Conservation (phyloP, 2,113 vertebrate genomes). For the Parus major region DNA sequence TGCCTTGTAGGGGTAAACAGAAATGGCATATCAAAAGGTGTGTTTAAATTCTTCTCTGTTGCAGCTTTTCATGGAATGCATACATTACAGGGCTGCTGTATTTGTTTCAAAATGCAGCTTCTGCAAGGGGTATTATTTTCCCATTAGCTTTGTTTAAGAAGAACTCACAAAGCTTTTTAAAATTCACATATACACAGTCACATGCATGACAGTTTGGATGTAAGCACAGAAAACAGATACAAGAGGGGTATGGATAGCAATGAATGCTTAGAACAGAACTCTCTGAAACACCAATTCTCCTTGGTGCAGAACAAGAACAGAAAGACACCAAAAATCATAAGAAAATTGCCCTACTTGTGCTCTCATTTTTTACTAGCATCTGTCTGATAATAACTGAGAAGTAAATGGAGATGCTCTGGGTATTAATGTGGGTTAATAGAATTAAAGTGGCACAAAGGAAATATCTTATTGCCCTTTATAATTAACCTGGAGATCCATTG, state of each 20-base stretch:
- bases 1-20: not conserved
- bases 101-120: not conserved
- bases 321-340: not conserved
- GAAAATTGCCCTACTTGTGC: slow-evolving; percentile 28
- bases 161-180: not conserved
- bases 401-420: not conserved
- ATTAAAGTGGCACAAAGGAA: slow-evolving; percentile 40
- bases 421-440: slow-evolving; percentile 55
- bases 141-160: not conserved
- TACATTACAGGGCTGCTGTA: not conserved
- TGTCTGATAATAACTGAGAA: slow-evolving; percentile 5
- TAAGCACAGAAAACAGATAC: not conserved
- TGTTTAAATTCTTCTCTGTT: not conserved
- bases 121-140: not conserved
- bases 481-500: not conserved
- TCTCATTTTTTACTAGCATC: not conserved
- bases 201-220: not conserved
- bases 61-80: not conserved
- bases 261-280: not conserved
- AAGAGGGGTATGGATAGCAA: not conserved
- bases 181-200: not conserved
- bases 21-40: not conserved
- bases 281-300: not conserved
- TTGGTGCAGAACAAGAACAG: not conserved
- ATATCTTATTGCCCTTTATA: not conserved